phyloP scores from a whole-genome alignment of 2,888 invertebrate species.

The Scotopteryx bipunctaria region DNA sequence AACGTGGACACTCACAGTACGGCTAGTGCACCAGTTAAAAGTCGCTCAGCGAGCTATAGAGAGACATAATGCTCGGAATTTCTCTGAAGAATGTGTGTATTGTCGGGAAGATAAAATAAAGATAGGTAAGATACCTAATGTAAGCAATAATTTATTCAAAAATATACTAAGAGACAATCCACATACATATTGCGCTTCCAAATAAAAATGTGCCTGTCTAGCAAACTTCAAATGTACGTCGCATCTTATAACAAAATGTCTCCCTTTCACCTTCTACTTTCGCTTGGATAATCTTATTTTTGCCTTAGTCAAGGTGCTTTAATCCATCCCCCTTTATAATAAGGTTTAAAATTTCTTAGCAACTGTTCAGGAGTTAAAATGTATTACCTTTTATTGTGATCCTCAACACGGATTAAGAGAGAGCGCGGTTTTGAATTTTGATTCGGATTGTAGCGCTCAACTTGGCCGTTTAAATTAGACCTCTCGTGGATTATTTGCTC shows the following conservation, averaged over 20 bases:
- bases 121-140: too few relatives aligned
- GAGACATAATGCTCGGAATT: too few relatives aligned
- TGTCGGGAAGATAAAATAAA: too few relatives aligned
- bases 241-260: constrained; percentile 72
- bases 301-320: constrained; percentile 54
- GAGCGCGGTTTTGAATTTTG: constrained; percentile 84
- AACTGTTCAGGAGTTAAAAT: constrained; percentile 70
- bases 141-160: not conserved
- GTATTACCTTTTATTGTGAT: constrained; percentile 84
- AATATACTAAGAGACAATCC: not conserved
- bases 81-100: too few relatives aligned
- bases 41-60: too few relatives aligned
- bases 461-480: constrained; percentile 70
- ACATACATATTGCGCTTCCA: not conserved
- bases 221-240: constrained; percentile 43
- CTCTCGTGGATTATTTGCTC: constrained; percentile 65
- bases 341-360: constrained; percentile 57
- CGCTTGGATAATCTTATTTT: constrained; percentile 82
- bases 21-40: too few relatives aligned
- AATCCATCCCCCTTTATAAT: constrained; percentile 50
- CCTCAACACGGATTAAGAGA: constrained; percentile 83
- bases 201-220: constrained; percentile 31
- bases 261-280: constrained; percentile 83
- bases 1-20: too few relatives aligned
- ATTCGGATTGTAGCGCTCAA: constrained; percentile 77